phyloP scores from a whole-genome alignment of 2,888 invertebrate genomes.

The Acronicta alni region DNA sequence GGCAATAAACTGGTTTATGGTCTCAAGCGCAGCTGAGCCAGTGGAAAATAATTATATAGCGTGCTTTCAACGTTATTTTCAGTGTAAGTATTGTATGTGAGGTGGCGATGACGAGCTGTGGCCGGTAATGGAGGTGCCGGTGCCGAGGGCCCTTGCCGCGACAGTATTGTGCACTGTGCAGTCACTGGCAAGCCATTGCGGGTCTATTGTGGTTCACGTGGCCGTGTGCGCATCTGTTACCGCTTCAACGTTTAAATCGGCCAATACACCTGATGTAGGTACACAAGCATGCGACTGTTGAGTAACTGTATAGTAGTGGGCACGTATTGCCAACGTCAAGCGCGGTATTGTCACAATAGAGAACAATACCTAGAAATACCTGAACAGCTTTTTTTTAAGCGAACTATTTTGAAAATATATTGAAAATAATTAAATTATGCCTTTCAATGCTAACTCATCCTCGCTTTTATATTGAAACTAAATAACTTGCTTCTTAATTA shows the following conservation, averaged over 20 bases:
- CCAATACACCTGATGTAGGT: conserved; percentile 10
- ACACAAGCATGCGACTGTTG: not conserved
- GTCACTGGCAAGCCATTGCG: conserved; percentile 45
- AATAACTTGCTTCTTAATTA: not conserved
- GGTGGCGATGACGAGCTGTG: conserved; percentile 41
- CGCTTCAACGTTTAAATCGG: conserved; percentile 28
- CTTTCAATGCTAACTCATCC: not conserved
- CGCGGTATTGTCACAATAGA: not conserved
- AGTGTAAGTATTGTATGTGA: conserved; percentile 47
- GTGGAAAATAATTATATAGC: conserved; percentile 53
- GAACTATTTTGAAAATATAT: too few relatives aligned
- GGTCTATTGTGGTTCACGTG: conserved; percentile 32
- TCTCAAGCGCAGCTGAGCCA: conserved; percentile 53
- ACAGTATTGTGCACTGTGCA: conserved; percentile 50
- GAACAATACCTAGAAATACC: not conserved
- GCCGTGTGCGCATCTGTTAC: conserved; percentile 42
- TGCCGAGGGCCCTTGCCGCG: conserved; percentile 36
- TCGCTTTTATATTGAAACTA: not conserved
- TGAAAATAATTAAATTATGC: too few relatives aligned
- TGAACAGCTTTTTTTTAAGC: too few relatives aligned
- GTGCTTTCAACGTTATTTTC: conserved; percentile 49
- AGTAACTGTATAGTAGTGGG: not conserved
- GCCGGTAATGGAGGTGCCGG: conserved; percentile 49
- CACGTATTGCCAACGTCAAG: not conserved
- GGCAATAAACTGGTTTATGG: conserved; percentile 62